These are phyloP conservation scores for Pachycephala philippinensis DNA, from an alignment of 2,113 vertebrate species.

Conservation along the genomic window DNA sequence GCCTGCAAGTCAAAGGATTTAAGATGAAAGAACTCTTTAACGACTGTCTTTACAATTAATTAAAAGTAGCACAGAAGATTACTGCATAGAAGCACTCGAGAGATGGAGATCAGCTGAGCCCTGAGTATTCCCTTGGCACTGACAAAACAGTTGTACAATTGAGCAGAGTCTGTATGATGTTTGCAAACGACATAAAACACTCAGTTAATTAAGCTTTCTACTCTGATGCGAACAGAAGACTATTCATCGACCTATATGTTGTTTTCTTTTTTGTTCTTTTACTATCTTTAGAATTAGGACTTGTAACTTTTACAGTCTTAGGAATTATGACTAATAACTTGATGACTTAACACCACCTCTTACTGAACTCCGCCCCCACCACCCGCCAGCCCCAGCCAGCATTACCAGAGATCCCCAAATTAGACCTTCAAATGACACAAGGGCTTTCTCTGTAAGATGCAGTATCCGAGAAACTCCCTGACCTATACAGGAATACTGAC, in stretches of 20 bases:
- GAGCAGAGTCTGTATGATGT: background rate
- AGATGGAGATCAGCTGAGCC: background rate
- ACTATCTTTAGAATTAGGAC: background rate
- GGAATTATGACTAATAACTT: background rate
- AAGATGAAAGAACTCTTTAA: background rate
- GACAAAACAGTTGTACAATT: background rate
- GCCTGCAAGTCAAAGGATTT: background rate
- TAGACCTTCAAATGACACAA: background rate
- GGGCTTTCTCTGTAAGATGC: background rate
- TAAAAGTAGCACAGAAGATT: background rate
- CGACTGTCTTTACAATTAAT: background rate
- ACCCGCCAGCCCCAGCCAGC: fast-evolving
- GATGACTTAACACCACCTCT: background rate
- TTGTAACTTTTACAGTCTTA: background rate
- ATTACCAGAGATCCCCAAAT: background rate
- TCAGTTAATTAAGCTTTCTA: conserved; percentile 13
- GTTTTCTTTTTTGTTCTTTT: background rate
- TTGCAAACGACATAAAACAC: conserved; percentile 25
- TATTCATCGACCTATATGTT: background rate
- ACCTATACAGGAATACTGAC: background rate
- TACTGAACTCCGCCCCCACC: background rate
- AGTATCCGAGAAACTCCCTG: background rate
- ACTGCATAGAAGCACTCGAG: background rate
- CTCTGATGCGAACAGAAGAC: background rate
- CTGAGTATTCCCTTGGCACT: background rate